Evolutionary conservation across 2,888 invertebrate genomes (phyloP), one percentile per base, ranked within the genome.

Genomic region (Thereva nobilitata): DNA sequence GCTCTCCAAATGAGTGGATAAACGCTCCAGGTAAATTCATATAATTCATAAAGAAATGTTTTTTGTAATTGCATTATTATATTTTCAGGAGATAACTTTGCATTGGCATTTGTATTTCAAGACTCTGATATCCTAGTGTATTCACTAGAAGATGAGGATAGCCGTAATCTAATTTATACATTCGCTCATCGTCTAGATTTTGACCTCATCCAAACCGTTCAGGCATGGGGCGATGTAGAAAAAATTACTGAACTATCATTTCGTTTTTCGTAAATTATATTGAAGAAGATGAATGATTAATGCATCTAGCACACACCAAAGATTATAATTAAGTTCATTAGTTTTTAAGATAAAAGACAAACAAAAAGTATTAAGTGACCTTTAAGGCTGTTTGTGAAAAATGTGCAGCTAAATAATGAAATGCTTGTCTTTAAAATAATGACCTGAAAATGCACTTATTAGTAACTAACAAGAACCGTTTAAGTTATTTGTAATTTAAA

Each of bases 191-290:
- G 74, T 40, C 75, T 74, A 49, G 72, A 75, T 61, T 73, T 80
- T 9, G 71, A 74, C 50, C 73, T 76, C 10, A 80, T 80, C 41
- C 70, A 76, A 69, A 74, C 77, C 50, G 70, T 80, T 37, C 80
- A 80, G 72, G 75, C 80, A 50, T 80, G 80, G 79, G 80, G 78
- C 59, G 80, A 80, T 74, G 75, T 80, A 34, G 71, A 76, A 68
- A 78, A 77, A 72, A 73, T 80, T 41, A 74, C 74, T 40, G 74
- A 77, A 67, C 70, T 80, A 71, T 73, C 76, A 47, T 75, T 80
- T 72, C 71, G 69, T 53, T 73, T 71, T 65, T 67, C 71, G 44
- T 71, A 70, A 70, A 68, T 10, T 57, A 23, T 23, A 23, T 23
- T 23, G 23, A 23, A 23, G 1, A 2, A n/a, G n/a, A n/a, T n/a